Conservation (phyloP, 2,797 vertebrate species). For the Parotocinclus haroldoi region DNA sequence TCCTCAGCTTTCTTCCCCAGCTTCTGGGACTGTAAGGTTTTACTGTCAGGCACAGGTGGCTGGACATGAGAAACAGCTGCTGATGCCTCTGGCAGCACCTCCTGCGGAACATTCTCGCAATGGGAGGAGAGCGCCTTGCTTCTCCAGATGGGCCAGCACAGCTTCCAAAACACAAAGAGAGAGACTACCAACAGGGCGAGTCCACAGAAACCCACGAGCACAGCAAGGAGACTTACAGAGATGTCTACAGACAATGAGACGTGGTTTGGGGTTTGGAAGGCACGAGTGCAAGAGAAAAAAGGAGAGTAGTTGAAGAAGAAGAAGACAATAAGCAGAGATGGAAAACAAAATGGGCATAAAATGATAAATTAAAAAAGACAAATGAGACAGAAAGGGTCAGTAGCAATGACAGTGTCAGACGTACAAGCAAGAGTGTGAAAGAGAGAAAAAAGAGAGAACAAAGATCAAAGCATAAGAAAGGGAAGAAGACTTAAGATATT, state of each 20-base stretch:
- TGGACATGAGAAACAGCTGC: constrained; percentile 13
- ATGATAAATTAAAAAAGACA: constrained; percentile 47
- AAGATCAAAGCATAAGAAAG: constrained; percentile 70
- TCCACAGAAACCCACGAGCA: constrained; percentile 96
- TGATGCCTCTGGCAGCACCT: constrained; percentile 65
- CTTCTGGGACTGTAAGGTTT: constrained; percentile 29
- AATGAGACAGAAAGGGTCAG: constrained; percentile 50
- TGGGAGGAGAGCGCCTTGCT: constrained; percentile 82
- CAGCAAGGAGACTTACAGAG: constrained; percentile 94
- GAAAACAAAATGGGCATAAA: constrained; percentile 12
- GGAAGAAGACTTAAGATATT: constrained; percentile 59
- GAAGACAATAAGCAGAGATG: constrained; percentile 39
- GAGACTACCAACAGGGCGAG: constrained; percentile 96
- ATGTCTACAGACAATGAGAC: constrained; percentile 80
- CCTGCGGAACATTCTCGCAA: constrained; percentile 68
- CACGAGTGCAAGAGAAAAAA: not conserved
- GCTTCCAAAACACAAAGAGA: constrained; percentile 98
- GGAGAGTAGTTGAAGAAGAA: constrained; percentile 11
- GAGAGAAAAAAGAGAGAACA: constrained; percentile 59
- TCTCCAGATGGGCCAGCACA: constrained; percentile 97
- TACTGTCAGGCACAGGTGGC: constrained; percentile 29
- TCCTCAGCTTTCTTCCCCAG: constrained; percentile 57
- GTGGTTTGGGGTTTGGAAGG: constrained; percentile 16
- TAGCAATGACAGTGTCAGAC: constrained; percentile 56
- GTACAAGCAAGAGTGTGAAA: constrained; percentile 64